Evolutionary conservation across 23 tunicate species (phyloP).

Genomic region (Ascidia mentula): DNA sequence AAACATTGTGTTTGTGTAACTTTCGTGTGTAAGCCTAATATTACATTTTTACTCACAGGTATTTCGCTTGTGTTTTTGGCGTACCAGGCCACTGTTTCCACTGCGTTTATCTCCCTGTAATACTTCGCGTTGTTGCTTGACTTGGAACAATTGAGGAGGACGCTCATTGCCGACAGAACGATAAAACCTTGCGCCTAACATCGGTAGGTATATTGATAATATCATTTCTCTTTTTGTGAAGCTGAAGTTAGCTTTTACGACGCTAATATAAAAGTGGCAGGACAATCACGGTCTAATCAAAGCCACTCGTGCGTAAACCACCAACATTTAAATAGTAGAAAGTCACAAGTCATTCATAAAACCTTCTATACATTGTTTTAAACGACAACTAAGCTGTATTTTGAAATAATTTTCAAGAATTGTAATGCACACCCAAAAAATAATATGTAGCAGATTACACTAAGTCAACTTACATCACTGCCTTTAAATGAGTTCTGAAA

Average conservation of each 20-base stretch:
- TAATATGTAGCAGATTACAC: background rate
- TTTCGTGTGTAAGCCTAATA: background rate
- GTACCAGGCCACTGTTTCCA: constrained; percentile 48
- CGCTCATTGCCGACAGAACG: constrained; percentile 38
- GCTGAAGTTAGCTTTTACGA: too few species aligned
- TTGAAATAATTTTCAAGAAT: background rate
- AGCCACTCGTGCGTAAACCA: too few species aligned
- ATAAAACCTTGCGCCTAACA: constrained; percentile 18
- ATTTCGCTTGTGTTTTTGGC: constrained; percentile 30
- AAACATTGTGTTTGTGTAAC: background rate
- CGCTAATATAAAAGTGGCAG: too few species aligned
- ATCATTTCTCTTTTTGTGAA: too few species aligned
- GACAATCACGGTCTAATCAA: too few species aligned
- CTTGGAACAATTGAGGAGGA: constrained; percentile 58
- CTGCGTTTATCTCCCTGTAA: constrained; percentile 22
- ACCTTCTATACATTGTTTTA: background rate
- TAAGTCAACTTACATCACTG: background rate
- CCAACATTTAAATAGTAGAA: too few species aligned
- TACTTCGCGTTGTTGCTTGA: constrained; percentile 41
- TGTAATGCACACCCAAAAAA: background rate
- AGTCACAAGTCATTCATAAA: too few species aligned
- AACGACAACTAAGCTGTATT: background rate
- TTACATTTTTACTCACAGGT: background rate
- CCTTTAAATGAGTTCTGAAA: constrained; percentile 24
- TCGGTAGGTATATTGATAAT: background rate